Evolutionary conservation across 2,888 invertebrate genomes (phyloP).

Genomic region (Dolichopus griseipennis): DNA sequence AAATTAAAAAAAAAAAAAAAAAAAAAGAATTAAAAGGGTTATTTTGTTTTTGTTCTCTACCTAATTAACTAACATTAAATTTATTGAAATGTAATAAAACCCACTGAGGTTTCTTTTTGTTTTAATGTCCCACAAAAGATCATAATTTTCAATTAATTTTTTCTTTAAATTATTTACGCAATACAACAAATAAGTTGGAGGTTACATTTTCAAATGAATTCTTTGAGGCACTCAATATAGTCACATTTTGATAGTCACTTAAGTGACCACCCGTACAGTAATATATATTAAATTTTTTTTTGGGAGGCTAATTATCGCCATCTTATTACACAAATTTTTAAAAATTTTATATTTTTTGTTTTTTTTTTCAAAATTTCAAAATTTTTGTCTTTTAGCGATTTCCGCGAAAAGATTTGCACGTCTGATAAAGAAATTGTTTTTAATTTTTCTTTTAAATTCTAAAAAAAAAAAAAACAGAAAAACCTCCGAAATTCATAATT

Average conservation of each 20-base stretch:
- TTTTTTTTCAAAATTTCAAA: not conserved
- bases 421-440: not conserved
- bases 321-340: not conserved
- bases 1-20: no score
- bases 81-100: not conserved
- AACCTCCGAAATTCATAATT: not conserved
- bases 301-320: not conserved
- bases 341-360: not conserved
- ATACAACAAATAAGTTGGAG: no score
- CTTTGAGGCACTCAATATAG: no score
- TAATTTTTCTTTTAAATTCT: not conserved
- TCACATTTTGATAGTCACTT: no score
- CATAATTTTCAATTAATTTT: conserved; percentile 4
- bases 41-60: no score
- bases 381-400: not conserved
- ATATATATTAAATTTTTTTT: not conserved
- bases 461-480: no score
- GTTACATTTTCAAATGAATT: no score
- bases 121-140: not conserved
- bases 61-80: no score
- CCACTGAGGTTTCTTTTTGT: not conserved
- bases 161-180: not conserved
- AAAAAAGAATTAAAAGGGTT: no score
- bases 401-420: conserved; percentile 6
- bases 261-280: not conserved